phyloP scores from a whole-genome alignment of 2,113 vertebrate species.

The Cynoglossus semilaevis region DNA sequence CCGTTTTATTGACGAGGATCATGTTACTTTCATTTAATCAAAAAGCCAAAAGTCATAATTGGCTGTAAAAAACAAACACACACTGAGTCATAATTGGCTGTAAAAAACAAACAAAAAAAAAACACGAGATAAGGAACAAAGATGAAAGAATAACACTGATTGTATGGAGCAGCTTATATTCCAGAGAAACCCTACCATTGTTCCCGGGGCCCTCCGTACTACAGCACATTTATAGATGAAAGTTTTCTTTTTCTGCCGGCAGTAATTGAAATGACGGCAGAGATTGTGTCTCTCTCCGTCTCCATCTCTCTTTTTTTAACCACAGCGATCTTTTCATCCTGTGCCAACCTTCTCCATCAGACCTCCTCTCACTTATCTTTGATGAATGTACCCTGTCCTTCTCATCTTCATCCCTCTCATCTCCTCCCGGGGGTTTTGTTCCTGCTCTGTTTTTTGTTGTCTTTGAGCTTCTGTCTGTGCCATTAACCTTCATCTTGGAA shows the following conservation, averaged over 20 bases:
- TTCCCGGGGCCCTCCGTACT: background rate
- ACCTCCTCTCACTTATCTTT: slow-evolving; percentile 20
- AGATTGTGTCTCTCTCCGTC: background rate
- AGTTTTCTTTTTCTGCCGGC: background rate
- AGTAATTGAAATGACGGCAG: slow-evolving; percentile 3
- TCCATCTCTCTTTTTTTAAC: slow-evolving; percentile 5
- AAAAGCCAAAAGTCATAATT: no score
- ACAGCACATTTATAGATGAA: background rate
- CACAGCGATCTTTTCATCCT: background rate
- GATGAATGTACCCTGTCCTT: background rate
- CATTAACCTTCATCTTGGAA: slow-evolving; percentile 61
- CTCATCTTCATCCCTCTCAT: background rate
- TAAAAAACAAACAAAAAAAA: no score
- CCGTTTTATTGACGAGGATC: no score
- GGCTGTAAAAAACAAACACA: no score
- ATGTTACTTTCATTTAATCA: no score
- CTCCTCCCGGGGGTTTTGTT: background rate
- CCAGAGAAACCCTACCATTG: background rate
- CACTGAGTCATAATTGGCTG: no score
- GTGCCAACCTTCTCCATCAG: background rate
- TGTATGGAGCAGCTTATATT: no score
- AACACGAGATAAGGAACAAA: no score
- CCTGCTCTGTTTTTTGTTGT: slow-evolving; percentile 43
- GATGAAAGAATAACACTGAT: no score
- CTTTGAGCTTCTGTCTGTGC: slow-evolving; percentile 42